Base-by-base conservation (phyloP, 2,888 invertebrate species). In the Andrena haemorrhoa region DNA sequence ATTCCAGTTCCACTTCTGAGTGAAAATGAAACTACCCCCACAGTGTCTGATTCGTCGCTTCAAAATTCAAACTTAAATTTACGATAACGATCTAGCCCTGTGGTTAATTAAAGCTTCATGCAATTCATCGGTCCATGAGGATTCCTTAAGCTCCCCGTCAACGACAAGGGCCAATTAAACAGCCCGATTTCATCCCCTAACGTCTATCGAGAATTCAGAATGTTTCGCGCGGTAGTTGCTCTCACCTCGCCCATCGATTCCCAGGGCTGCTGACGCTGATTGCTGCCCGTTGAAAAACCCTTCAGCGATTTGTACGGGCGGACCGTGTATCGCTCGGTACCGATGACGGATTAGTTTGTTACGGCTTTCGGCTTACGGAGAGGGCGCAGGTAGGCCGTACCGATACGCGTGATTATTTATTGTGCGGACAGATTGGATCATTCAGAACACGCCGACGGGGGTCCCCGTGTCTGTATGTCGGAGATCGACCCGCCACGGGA, bases 381-480 rank as follows among this genome's bases (percentile, higher is more conserved):
- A 76, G 76, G 86, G 70, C 84, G 78, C 87, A 87, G 87, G 87
- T 84, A 85, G 86, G 81, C 75, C 83, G 84, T 70, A 75, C 77
- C 86, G 90, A 90, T 90, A 90, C 83, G 87, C 89, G 86, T 90
- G 89, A 90, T 90, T 90, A 91, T 89, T 90, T 89, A 89, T 89
- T 89, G 88, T 89, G 86, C 83, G 88, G 82, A 77, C 88, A 90
- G 91, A 92, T 91, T 91, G 89, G 89, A 91, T 92, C 89, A 91
- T 91, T 90, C 89, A 89, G 86, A 85, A 85, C 83, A 85, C 66
- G 78, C 82, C 87, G 83, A 81, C 78, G 83, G 89, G 89, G 87
- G 83, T 77, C 75, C 81, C 79, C 6, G 51, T 49, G 16, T 53
- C 75, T 71, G 75, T 69, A 63, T 71, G 60, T 35, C 74, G 68